A percentile compares a stretch with the other conserved stretches of the same genome.
Conservation (phyloP, 30 jellyfish, hydroid and myxozoan species). For the Hydractinia symbiolongicarpus region DNA sequence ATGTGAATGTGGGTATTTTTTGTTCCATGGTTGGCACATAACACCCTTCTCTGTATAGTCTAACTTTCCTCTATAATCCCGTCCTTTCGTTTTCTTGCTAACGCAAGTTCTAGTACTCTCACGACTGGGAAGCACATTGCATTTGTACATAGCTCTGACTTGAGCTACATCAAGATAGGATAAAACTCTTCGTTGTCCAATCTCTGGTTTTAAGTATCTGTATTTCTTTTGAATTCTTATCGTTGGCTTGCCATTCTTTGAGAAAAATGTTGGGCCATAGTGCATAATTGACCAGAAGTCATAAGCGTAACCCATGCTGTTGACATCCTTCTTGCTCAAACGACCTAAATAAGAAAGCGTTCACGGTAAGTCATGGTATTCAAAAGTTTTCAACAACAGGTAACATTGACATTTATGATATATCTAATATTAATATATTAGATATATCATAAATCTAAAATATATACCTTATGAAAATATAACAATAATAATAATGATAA, state of each 20-base stretch:
- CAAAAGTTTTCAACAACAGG: background rate
- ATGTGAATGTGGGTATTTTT: constrained; percentile 71
- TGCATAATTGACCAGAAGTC: constrained; percentile 95
- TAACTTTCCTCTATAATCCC: constrained; percentile 85
- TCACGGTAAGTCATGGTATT: background rate
- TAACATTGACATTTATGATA: background rate
- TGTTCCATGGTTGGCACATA: constrained; percentile 88
- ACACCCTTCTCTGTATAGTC: constrained; percentile 86
- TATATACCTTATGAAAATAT: background rate
- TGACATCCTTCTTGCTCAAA: constrained; percentile 37
- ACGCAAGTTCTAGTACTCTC: constrained; percentile 44
- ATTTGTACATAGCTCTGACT: constrained; percentile 82
- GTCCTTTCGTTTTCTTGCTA: constrained; percentile 48
- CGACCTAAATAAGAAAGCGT: constrained; percentile 43
- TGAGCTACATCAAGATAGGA: constrained; percentile 89
- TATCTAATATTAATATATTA: background rate
- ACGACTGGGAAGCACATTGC: constrained; percentile 59
- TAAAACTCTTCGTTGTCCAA: constrained; percentile 64
- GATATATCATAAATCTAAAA: background rate
- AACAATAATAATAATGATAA: background rate
- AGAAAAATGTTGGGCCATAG: constrained; percentile 71
- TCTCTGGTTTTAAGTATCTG: constrained; percentile 29
- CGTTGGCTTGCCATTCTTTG: constrained; percentile 66
- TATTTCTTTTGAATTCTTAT: constrained; percentile 47
- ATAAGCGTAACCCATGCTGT: constrained; percentile 87